These are phyloP conservation scores for Parnassius apollo DNA, from an alignment of 2,888 invertebrate genomes.

Conservation along the genomic window DNA sequence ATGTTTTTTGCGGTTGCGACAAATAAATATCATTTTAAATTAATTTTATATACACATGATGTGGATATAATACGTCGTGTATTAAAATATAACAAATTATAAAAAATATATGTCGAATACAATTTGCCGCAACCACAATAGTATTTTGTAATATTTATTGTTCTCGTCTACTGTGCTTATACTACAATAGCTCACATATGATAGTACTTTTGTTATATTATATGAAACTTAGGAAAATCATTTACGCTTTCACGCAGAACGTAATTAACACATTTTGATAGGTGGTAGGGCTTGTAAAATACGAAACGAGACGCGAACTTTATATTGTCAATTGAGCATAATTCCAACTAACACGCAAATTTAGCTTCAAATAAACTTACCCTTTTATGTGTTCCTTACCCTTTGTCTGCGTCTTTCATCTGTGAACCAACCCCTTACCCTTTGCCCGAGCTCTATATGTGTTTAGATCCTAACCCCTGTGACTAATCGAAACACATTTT, in stretches of 20 bases:
- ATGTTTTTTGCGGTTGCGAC: slow-evolving; percentile 77
- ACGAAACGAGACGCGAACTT: slow-evolving; percentile 71
- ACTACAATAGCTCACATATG: slow-evolving; percentile 74
- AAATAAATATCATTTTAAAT: slow-evolving; percentile 36
- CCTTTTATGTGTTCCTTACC: slow-evolving; percentile 84
- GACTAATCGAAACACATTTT: slow-evolving; percentile 73
- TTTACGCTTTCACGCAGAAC: slow-evolving; percentile 81
- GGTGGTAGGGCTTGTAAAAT: slow-evolving; percentile 70
- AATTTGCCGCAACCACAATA: slow-evolving; percentile 72
- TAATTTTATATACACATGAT: too few relatives aligned
- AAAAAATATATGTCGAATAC: slow-evolving; percentile 30
- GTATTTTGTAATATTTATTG: slow-evolving; percentile 78
- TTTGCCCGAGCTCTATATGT: slow-evolving; percentile 79
- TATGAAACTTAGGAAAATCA: slow-evolving; percentile 78
- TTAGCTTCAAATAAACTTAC: slow-evolving; percentile 81
- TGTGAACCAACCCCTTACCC: slow-evolving; percentile 82
- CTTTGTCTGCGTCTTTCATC: slow-evolving; percentile 92
- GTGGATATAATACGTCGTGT: too few relatives aligned
- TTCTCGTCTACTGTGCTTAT: slow-evolving; percentile 81
- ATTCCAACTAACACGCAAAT: slow-evolving; percentile 80
- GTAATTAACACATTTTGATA: slow-evolving; percentile 72
- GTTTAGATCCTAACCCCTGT: slow-evolving; percentile 79
- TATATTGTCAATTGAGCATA: slow-evolving; percentile 74
- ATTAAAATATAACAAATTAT: not conserved
- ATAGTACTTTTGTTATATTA: slow-evolving; percentile 72